Base-by-base conservation (phyloP, 2,888 invertebrate genomes). In the Trachelus stipa region DNA sequence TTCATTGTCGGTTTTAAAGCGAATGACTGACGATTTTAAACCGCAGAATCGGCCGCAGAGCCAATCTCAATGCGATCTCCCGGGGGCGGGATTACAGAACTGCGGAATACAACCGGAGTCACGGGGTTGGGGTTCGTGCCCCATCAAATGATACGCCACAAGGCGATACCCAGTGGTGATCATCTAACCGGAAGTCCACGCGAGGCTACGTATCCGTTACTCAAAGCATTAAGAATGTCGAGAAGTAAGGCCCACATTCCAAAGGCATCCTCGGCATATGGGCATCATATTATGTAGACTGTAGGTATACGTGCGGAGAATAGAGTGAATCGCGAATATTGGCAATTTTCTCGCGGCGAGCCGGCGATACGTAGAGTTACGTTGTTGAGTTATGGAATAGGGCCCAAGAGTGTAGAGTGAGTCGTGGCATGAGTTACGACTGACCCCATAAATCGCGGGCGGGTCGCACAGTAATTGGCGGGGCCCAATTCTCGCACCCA, bases 401-500 rank as follows among this genome's bases (percentile, higher is more conserved):
- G 79, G 84, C 76, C 75, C 77, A 76, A 69, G 77, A 79, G 78
- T 35, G 40, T 79, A 78, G 81, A 56, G 79, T 69, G 37, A 75
- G 73, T 81, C 79, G 79, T 81, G 79, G 83, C 81, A 78, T 87
- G 88, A 89, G 88, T 89, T 89, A 89, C 85, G 88, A 86, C 87
- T 85, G 89, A 89, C 89, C 89, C 89, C 89, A 89, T 89, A 89
- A 89, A 89, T 89, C 85, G 85, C 79, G 80, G 77, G 73, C 84
- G 81, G 89, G 88, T 89, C 88, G 88, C 83, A 82, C 77, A 83
- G 87, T 89, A 88, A 89, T 89, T 89, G 89, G 89, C 88, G 86
- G 88, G 85, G 85, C 85, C 87, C 88, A 87, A 89, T 89, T 89
- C 88, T 89, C 88, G 87, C 89, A 89, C 89, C 89, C 89, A 88